Conservation (phyloP, 2,113 vertebrate genomes). For the Peromyscus polionotus region DNA sequence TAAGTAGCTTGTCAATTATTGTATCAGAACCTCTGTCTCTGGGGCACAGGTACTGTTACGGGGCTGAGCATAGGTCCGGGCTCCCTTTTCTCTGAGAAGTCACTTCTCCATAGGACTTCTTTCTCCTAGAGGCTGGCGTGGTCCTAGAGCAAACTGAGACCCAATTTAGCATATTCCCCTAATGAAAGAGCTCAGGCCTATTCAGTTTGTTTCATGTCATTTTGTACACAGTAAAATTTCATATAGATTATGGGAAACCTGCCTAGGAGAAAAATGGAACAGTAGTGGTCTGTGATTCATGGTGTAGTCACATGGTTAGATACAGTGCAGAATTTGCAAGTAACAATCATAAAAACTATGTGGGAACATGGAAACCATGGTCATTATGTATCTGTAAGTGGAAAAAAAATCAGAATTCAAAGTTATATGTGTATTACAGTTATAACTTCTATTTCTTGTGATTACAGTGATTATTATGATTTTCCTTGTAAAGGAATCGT, state of each 20-base stretch:
- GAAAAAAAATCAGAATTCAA: slow-evolving; percentile 13
- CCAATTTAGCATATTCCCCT: background rate
- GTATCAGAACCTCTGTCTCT: background rate
- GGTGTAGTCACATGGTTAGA: slow-evolving; percentile 13
- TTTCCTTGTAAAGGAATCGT: slow-evolving; percentile 39
- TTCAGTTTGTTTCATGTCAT: slow-evolving; percentile 30
- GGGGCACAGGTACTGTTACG: background rate
- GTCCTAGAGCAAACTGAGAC: background rate
- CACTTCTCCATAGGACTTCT: background rate
- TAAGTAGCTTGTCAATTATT: background rate
- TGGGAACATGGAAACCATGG: slow-evolving; percentile 14
- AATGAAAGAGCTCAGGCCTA: background rate
- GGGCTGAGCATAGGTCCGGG: background rate
- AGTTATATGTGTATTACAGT: slow-evolving; percentile 62
- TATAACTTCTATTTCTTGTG: slow-evolving; percentile 51
- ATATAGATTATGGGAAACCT: slow-evolving; percentile 39
- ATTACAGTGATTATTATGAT: slow-evolving; percentile 32
- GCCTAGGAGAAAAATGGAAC: slow-evolving; percentile 32
- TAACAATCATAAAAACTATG: slow-evolving; percentile 64
- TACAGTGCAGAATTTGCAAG: slow-evolving; percentile 56
- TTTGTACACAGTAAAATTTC: slow-evolving; percentile 31
- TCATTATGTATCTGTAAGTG: slow-evolving; percentile 53
- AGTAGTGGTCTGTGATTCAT: slow-evolving; percentile 34
- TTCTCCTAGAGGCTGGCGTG: background rate
- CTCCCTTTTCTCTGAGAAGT: background rate